Evolutionary conservation across 64 coral and sea anemone species (phyloP).

Genomic region (Acropora yongei): DNA sequence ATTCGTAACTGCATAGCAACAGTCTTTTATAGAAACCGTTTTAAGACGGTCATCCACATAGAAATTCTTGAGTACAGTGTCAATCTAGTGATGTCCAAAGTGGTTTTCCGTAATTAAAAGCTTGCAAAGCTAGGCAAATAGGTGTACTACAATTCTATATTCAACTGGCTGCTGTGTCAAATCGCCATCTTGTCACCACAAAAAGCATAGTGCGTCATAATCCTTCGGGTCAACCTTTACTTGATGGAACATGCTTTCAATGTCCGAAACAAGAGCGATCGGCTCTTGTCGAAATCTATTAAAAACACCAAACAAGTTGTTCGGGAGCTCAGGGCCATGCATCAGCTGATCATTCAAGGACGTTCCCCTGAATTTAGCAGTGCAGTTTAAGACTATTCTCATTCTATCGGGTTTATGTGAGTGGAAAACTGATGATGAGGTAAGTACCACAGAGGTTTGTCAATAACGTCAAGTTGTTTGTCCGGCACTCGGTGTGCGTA

Average conservation of each 20-base stretch:
- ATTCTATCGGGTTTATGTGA: not conserved
- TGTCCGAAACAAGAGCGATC: not conserved
- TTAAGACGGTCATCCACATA: not conserved
- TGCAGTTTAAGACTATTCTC: not conserved
- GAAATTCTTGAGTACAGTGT: conserved; percentile 1
- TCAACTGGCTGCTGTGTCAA: not conserved
- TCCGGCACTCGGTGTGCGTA: not conserved
- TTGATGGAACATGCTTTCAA: not conserved
- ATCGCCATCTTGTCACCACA: not conserved
- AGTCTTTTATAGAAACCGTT: not conserved
- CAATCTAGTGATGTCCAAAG: not conserved
- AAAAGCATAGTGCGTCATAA: not conserved
- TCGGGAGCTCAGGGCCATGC: not conserved
- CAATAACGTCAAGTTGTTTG: not conserved
- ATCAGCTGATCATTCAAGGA: not conserved
- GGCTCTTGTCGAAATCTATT: not conserved
- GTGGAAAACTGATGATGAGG: not conserved
- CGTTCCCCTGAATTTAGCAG: not conserved
- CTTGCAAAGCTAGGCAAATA: not conserved
- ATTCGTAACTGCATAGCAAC: not conserved
- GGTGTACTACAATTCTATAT: not conserved
- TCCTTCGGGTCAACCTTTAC: not conserved
- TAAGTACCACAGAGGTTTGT: not conserved
- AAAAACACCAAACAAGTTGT: not conserved
- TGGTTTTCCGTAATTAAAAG: not conserved